Evolutionary conservation across 2,113 vertebrate genomes (phyloP), one percentile per base, ranked within the genome.

Genomic region (Gallinago jamesoni): DNA sequence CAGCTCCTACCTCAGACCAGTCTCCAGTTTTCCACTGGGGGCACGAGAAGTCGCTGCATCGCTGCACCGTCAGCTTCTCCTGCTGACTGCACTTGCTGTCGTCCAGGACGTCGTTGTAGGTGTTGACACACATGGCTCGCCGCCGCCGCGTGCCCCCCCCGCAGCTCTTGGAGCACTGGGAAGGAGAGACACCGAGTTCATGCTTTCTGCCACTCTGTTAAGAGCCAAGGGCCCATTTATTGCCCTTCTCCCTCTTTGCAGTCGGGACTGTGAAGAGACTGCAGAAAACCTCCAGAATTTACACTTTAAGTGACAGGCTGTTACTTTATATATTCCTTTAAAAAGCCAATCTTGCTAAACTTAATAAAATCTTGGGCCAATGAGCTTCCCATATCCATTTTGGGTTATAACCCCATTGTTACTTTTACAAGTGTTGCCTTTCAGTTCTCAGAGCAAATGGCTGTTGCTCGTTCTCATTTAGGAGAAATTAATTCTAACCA

Each of bases 91-190:
- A 99, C 94, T 99, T 99, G 97, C 98, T 98, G 48, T 99, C 99
- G 3, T 99, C 99, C 21, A 98, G 97, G 7, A 98, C 97, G 0
- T 98, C 97, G 3, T 98, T 98, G 39, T 97, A 96, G 43, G 98
- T 98, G 94, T 98, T 99, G 67, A 99, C 98, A 28, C 99, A 99
- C 95, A 98, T 97, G 23, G 99, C 99, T 75, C 98, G 98, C 75
- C 99, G 98, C 41, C 98, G 98, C 59, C 98, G 98, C 6, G 97
- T 98, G 68, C 99, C 99, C 21, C 98, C 98, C 2, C 98, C 99
- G 2, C 99, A 99, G 97, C 98, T 99, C 95, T 99, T 99, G 43
- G 99, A 99, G 97, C 99, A 99, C 99, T 99, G 94, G 3, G 59
- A 72, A 23, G 48, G 91, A 95, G 62, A 96, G 23, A 84, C 15